Conservation (phyloP, 2,797 vertebrate species). For the Parambassis ranga region DNA sequence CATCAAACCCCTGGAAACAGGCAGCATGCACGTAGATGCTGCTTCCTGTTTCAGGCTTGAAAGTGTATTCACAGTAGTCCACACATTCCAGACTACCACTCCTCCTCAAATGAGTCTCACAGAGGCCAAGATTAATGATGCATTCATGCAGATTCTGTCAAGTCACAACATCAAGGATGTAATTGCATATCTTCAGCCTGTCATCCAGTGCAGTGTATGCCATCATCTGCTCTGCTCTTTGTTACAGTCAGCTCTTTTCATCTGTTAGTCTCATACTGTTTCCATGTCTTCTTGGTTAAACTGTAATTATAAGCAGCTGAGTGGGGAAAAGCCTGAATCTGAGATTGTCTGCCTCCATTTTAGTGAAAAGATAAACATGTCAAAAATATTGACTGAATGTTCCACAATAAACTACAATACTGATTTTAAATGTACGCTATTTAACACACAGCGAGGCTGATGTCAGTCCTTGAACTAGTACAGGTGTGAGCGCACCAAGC, state of each 20-base stretch:
- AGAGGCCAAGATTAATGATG: constrained; percentile 13
- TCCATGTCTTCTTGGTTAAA: not conserved
- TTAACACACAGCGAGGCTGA: too few relatives aligned
- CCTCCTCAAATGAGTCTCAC: not conserved
- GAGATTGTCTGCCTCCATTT: too few relatives aligned
- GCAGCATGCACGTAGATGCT: not conserved
- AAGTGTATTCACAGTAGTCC: not conserved
- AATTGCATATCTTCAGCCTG: not conserved
- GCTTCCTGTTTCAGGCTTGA: not conserved
- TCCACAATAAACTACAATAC: too few relatives aligned
- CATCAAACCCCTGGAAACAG: too few relatives aligned
- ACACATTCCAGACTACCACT: not conserved
- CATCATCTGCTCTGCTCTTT: constrained; percentile 17
- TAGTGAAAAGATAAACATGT: not conserved
- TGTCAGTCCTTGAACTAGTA: too few relatives aligned
- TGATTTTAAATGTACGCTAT: too few relatives aligned
- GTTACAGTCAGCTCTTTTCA: not conserved
- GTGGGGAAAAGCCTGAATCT: not conserved
- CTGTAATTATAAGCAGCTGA: not conserved
- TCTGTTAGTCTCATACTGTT: not conserved
- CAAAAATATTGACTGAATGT: not conserved
- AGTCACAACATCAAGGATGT: not conserved
- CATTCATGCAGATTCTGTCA: constrained; percentile 1
- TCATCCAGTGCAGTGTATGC: not conserved
- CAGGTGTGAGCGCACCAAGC: too few relatives aligned